Conservation (phyloP, 2,888 invertebrate species). For the Eugnorisma glareosa region DNA sequence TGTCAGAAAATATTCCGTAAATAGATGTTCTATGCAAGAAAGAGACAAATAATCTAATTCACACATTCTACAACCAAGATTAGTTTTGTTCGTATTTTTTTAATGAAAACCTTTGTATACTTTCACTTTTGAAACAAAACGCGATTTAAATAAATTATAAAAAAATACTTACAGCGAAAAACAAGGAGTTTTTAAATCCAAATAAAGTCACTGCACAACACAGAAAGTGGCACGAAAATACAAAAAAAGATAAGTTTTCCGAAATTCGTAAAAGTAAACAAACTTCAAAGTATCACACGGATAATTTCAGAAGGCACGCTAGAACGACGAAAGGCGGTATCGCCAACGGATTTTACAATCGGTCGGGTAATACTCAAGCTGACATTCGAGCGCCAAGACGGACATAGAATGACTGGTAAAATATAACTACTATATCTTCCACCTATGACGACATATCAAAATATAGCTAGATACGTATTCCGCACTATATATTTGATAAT, state of each 20-base stretch:
- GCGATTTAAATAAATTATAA: not conserved
- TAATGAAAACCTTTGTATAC: not conserved
- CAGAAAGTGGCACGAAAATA: conserved; percentile 26
- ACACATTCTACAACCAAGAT: conserved; percentile 10
- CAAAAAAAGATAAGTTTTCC: conserved; percentile 17
- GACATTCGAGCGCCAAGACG: conserved; percentile 52
- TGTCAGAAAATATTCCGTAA: not conserved
- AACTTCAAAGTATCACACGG: conserved; percentile 40
- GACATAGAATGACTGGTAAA: conserved; percentile 49
- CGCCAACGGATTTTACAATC: conserved; percentile 50
- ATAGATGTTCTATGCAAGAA: not conserved
- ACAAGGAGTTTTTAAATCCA: conserved; percentile 40
- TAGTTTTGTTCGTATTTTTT: conserved; percentile 15
- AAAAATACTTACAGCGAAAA: conserved; percentile 41
- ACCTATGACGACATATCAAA: conserved; percentile 51
- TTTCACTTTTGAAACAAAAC: conserved; percentile 34
- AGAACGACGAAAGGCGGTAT: conserved; percentile 1
- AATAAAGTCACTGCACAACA: conserved; percentile 44
- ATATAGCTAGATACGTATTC: conserved; percentile 29
- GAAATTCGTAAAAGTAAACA: conserved; percentile 50
- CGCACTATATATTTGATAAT: conserved; percentile 54
- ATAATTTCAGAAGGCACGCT: conserved; percentile 28
- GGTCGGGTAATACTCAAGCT: conserved; percentile 42
- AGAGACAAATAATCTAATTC: conserved; percentile 44
- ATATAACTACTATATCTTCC: not conserved